Evolutionary conservation across 2,888 invertebrate genomes (phyloP), one percentile per base, ranked within the genome.

Genomic region (Parnassius glacialis): DNA sequence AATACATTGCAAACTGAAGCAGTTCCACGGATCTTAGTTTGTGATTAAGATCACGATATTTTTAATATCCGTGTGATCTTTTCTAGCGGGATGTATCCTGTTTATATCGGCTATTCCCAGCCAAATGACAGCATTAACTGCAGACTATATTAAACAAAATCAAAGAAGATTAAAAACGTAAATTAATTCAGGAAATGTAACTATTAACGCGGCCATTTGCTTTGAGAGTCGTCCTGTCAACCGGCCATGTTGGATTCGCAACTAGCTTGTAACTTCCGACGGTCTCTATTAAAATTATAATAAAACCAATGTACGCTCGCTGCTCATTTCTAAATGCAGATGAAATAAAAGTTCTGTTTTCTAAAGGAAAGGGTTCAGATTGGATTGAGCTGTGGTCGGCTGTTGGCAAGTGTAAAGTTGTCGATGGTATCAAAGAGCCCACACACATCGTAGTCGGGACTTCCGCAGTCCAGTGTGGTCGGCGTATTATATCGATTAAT

Each of bases 371-470:
- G 45, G 44, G 54, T 45, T 51, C 52, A 52, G 16, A 48, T 62
- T 51, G 10, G 11, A 1, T 25, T 12, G 58, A 12, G 12, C n/a
- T n/a, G 9, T 42, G 56, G 41, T 2, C 51, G 7, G 45, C 25
- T 53, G 48, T 3, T 13, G 13, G 57, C 48, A 43, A 16, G 20
- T 42, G 25, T 20, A 57, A 57, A 42, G 52, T 57, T 56, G 61
- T 52, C 20, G 9, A 51, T 43, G 50, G 70, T 74, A 78, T 81
- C 75, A 78, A 78, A 78, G 75, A 77, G 82, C 73, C 82, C 84
- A 84, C 85, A 82, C 85, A 80, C 83, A 75, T 69, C 65, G 82
- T 67, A 64, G 80, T 57, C 65, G 64, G 69, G 68, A 76, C 81
- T 81, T 84, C 84, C 84, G 76, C 69, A 68, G 71, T 75, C 73